phyloP scores from a whole-genome alignment of 1,140 invertebrate species.

The Polypedilum vanderplanki region DNA sequence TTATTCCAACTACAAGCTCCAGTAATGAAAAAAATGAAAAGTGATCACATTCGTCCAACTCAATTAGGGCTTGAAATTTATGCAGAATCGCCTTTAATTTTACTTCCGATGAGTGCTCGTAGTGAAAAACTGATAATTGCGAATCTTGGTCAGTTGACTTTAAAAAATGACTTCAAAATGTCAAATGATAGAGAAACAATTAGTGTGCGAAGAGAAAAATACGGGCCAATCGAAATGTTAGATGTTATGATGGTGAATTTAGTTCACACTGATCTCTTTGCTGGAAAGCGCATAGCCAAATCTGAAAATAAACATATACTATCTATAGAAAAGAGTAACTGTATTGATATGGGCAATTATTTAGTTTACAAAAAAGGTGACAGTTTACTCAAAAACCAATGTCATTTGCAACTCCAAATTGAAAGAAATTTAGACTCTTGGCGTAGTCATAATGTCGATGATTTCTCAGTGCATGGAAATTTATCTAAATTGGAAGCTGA shows the following conservation, averaged over 20 bases:
- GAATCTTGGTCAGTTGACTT: constrained; percentile 71
- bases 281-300: constrained; percentile 47
- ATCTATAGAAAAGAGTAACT: neutral
- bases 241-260: constrained; percentile 73
- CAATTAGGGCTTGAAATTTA: constrained; percentile 40
- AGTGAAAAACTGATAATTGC: constrained; percentile 70
- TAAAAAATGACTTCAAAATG: constrained; percentile 66
- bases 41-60: constrained; percentile 35
- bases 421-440: constrained; percentile 71
- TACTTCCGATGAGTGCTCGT: constrained; percentile 78
- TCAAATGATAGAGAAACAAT: constrained; percentile 53
- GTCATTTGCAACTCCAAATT: constrained; percentile 68
- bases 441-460: constrained; percentile 57
- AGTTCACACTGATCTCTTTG: constrained; percentile 75
- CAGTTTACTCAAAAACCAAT: constrained; percentile 70
- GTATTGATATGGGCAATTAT: constrained; percentile 39
- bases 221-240: constrained; percentile 47
- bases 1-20: constrained; percentile 73
- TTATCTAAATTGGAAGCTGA: constrained; percentile 77
- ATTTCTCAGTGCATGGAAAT: constrained; percentile 76
- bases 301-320: neutral
- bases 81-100: constrained; percentile 70
- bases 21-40: constrained; percentile 40
- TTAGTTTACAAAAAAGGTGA: constrained; percentile 50
- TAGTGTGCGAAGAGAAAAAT: constrained; percentile 44